A percentile compares a stretch with the other conserved stretches of the same genome.
These are phyloP conservation scores for Isurus oxyrinchus DNA, from an alignment of 2,113 vertebrate genomes.

Conservation along the genomic window DNA sequence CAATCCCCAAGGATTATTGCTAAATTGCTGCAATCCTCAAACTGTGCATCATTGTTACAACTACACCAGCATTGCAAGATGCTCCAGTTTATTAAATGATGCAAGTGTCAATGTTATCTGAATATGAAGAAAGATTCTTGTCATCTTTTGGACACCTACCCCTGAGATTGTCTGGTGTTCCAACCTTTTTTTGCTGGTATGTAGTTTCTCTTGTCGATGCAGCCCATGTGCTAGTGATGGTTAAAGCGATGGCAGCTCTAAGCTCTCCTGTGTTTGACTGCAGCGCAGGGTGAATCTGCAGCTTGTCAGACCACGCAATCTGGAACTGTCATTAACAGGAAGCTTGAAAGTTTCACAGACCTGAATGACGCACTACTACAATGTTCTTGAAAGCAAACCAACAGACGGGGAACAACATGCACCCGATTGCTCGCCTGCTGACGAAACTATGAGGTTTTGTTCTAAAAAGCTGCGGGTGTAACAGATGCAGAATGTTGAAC, in stretches of 20 bases:
- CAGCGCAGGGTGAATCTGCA: not conserved
- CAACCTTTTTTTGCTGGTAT: not conserved
- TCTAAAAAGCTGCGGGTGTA: not conserved
- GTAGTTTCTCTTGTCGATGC: not conserved
- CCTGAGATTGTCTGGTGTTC: not conserved
- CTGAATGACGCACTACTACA: not conserved
- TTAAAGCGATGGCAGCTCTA: no score
- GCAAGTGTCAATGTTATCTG: not conserved
- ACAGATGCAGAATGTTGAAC: not conserved
- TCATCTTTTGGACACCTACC: not conserved
- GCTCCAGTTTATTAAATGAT: not conserved
- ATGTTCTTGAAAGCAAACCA: not conserved
- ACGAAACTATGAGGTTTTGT: no score
- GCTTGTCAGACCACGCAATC: not conserved
- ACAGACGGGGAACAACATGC: not conserved
- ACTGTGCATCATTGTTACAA: not conserved
- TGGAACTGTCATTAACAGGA: not conserved
- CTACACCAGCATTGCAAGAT: not conserved
- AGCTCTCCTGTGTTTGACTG: not conserved
- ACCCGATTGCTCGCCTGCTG: not conserved
- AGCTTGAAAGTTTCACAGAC: not conserved
- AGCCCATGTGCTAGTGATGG: not conserved
- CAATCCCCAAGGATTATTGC: not conserved
- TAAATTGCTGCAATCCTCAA: no score
- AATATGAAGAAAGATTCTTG: not conserved